Evolutionary conservation across 1,140 invertebrate species (phyloP).

Genomic region (Drosophila sp.): DNA sequence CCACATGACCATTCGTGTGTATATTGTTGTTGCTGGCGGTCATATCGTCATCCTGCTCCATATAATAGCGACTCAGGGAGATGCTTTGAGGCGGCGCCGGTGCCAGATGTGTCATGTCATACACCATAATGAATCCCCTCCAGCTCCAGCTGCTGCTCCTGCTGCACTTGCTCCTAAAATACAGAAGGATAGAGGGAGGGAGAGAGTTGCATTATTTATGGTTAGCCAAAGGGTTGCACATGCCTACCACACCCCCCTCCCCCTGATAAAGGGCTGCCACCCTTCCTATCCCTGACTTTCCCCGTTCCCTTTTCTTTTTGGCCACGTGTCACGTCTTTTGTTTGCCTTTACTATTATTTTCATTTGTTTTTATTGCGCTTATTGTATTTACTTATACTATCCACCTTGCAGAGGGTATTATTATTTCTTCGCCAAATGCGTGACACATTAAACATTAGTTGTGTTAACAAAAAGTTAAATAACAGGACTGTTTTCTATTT

Average conservation of each 20-base stretch:
- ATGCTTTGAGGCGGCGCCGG: slow-evolving; percentile 77
- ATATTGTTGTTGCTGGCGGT: slow-evolving; percentile 52
- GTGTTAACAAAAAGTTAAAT: too few species aligned
- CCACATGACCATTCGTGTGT: slow-evolving; percentile 32
- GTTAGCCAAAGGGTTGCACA: slow-evolving; percentile 33
- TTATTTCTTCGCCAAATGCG: background rate
- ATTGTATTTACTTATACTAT: slow-evolving; percentile 27
- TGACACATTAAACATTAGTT: background rate
- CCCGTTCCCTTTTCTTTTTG: slow-evolving; percentile 2
- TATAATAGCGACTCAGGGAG: slow-evolving; percentile 77
- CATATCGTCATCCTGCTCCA: slow-evolving; percentile 70
- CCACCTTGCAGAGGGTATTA: background rate
- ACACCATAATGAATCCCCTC: slow-evolving; percentile 64
- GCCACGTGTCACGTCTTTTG: slow-evolving; percentile 52
- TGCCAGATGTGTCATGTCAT: slow-evolving; percentile 81
- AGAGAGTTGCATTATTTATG: slow-evolving; percentile 62
- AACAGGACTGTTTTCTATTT: too few species aligned
- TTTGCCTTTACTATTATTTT: slow-evolving; percentile 73
- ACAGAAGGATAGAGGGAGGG: background rate
- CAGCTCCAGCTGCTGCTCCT: background rate
- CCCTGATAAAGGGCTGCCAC: slow-evolving; percentile 36
- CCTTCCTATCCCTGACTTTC: slow-evolving; percentile 1
- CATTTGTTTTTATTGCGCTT: slow-evolving; percentile 71
- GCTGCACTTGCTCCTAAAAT: background rate
- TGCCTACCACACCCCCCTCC: background rate